A percentile compares a stretch with the other conserved stretches of the same genome.
Evolutionary conservation across 35 echinoderm and acorn worm species (phyloP).

Genomic region (Heliocidaris erythrogramma): DNA sequence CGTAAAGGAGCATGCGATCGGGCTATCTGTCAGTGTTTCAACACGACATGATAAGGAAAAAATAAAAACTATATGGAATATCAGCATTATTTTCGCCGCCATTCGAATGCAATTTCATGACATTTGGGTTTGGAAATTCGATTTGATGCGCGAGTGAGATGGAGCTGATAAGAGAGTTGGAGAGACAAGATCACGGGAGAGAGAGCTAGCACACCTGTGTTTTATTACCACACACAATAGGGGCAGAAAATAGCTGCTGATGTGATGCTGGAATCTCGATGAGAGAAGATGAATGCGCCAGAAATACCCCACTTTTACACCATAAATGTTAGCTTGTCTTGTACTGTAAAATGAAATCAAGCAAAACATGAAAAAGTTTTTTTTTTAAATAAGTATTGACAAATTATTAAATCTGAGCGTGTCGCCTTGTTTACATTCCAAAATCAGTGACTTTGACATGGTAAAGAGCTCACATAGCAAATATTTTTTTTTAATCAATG

Average conservation of each 20-base stretch:
- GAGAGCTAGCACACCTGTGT: not conserved
- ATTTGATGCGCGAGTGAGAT: slow-evolving; percentile 7
- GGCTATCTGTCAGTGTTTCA: not conserved
- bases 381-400: not conserved
- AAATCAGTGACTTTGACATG: too few species aligned
- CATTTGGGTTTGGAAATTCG: slow-evolving; percentile 26
- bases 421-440: not conserved
- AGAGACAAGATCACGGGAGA: not conserved
- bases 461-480: too few species aligned
- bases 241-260: slow-evolving; percentile 9
- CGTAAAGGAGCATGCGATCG: not conserved
- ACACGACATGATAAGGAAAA: not conserved
- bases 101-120: slow-evolving; percentile 26
- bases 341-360: too few species aligned
- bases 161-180: not conserved
- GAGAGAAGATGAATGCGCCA: not conserved
- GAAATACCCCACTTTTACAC: not conserved
- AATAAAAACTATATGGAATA: not conserved
- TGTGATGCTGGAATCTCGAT: not conserved
- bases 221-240: slow-evolving; percentile 35
- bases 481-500: too few species aligned
- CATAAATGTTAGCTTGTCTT: not conserved
- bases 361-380: not conserved
- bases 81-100: not conserved
- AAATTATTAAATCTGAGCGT: not conserved